A percentile compares a stretch with the other conserved stretches of the same genome.
These are phyloP conservation scores for Mastomys coucha DNA, from an alignment of 2,113 vertebrate genomes.

Conservation along the genomic window DNA sequence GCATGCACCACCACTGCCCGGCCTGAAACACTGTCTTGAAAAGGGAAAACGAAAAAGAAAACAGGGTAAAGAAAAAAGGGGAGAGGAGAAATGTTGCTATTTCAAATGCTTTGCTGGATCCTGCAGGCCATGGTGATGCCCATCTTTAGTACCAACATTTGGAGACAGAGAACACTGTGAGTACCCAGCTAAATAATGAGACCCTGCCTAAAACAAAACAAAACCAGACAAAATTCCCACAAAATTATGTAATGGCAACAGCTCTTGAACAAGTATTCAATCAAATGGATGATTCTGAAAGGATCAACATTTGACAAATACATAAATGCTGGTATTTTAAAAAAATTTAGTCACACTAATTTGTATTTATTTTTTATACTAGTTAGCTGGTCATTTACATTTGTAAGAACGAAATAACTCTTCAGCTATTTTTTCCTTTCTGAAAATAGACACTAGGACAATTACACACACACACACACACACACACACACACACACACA, in stretches of 20 bases:
- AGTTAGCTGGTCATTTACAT: not conserved
- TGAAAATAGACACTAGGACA: conserved; percentile 53
- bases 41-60: not conserved
- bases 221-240: not conserved
- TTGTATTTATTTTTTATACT: conserved; percentile 38
- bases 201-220: not conserved
- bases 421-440: conserved; percentile 33
- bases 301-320: conserved; percentile 33
- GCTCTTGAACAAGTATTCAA: conserved; percentile 34
- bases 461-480: not conserved
- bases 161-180: not conserved
- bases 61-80: not conserved
- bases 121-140: not conserved
- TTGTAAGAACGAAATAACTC: conserved; percentile 37
- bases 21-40: not conserved
- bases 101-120: not conserved
- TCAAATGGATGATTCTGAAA: conserved; percentile 42
- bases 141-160: not conserved
- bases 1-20: no score
- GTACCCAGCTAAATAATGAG: not conserved
- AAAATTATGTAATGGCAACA: conserved; percentile 32
- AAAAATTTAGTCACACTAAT: conserved; percentile 6
- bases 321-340: conserved; percentile 34
- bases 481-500: not conserved
- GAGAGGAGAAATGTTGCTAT: not conserved